Evolutionary conservation across 1,140 invertebrate genomes (phyloP), one percentile per base, ranked within the genome.

Genomic region (Bradynema listronoti): DNA sequence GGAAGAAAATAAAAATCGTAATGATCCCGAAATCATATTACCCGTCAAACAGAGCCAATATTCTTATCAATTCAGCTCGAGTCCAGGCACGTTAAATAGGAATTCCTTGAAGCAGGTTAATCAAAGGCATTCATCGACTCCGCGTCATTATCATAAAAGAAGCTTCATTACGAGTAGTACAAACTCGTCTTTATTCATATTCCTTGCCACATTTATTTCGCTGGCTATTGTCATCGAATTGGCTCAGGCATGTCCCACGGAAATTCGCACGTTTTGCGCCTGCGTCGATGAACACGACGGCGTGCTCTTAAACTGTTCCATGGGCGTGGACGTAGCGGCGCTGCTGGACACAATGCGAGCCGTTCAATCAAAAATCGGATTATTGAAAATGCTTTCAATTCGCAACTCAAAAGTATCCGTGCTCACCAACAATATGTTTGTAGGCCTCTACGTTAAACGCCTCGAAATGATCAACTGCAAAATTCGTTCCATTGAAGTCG

Each of bases 401-500:
- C 59, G 63, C 36, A 47, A 69, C 16, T 43, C 68, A 24, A 9
- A 25, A 45, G 68, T 68, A 29, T 30, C 32, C 4, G 24, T 41
- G 30, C 69, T 72, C 4, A 9, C 64, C 0, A 49, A 59, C 7
- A 65, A 60, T 34, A 69, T 75, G 50, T 77, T 77, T 56, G 45
- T 59, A 9, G 77, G 77, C 6, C 61, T 77, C 22, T 77, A 78
- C 45, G 72, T 77, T 41, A 78, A 77, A 57, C 36, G 56, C 14
- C 41, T 77, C 19, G 73, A 69, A 49, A 45, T 77, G 14, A 46
- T 58, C 0, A 47, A 66, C 22, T 72, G 77, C 42, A 63, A 58
- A 6, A 72, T 77, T 36, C 16, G 32, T 41, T 29, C 60, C 19
- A 22, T 77, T 14, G 71, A 77, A 25, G 46, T 54, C 9, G 43